A percentile compares a stretch with the other conserved stretches of the same genome.
phyloP scores from a whole-genome alignment of 2,888 invertebrate species.

The Oligia latruncula region DNA sequence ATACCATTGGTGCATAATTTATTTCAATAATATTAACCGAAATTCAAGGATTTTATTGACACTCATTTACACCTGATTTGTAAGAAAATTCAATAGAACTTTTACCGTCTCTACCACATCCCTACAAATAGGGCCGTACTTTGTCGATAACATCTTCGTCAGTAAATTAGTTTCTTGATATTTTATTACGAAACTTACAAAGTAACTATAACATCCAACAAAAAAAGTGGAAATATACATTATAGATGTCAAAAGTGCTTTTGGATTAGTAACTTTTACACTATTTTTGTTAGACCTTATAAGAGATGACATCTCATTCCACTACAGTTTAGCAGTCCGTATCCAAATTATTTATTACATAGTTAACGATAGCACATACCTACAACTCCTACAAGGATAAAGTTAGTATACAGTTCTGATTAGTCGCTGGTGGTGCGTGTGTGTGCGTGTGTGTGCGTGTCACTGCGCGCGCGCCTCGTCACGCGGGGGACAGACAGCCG shows the following conservation, averaged over 20 bases:
- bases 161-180: constrained; percentile 15
- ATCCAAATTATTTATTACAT: constrained; percentile 15
- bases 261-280: not conserved
- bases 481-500: constrained; percentile 92
- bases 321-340: constrained; percentile 9
- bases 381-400: constrained; percentile 21
- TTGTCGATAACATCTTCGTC: constrained; percentile 17
- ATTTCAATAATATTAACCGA: constrained; percentile 23
- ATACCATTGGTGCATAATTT: constrained; percentile 21
- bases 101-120: not conserved
- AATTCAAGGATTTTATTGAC: constrained; percentile 25
- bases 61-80: constrained; percentile 16
- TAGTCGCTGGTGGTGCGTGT: constrained; percentile 1
- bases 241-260: not conserved
- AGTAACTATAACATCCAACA: constrained; percentile 34
- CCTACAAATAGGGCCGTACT: constrained; percentile 17
- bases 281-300: constrained; percentile 30
- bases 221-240: constrained; percentile 14
- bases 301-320: not conserved
- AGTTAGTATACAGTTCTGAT: constrained; percentile 32
- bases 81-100: constrained; percentile 37
- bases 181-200: constrained; percentile 15
- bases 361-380: constrained; percentile 31
- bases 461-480: constrained; percentile 87
- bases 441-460: constrained; percentile 46